Percentiles rank a stretch among this genome's conserved stretches.
Evolutionary conservation across 30 jellyfish, hydroid and myxozoan genomes (phyloP).

Genomic region (Aurelia coerulea): DNA sequence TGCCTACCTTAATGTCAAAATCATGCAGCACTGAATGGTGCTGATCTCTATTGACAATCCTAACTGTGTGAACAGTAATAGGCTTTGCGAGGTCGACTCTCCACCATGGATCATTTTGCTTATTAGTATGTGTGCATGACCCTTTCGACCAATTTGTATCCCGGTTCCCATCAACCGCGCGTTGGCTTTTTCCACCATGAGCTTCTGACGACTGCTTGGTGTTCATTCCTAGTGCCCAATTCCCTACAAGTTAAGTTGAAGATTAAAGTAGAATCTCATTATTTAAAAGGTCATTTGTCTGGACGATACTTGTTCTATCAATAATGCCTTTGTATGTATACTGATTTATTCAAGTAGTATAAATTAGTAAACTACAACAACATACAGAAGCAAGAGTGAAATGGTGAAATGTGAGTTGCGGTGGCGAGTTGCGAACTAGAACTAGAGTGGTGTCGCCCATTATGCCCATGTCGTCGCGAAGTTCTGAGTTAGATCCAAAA

Average conservation of each 20-base stretch:
- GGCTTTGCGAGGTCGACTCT: neutral
- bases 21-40: neutral
- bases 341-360: too few relatives aligned
- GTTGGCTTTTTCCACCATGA: neutral
- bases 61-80: neutral
- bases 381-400: too few relatives aligned
- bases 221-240: neutral
- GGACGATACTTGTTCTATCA: too few relatives aligned
- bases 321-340: too few relatives aligned
- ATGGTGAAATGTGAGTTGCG: too few relatives aligned
- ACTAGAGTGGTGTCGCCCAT: too few relatives aligned
- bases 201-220: neutral
- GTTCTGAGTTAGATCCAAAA: too few relatives aligned
- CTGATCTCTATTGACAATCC: neutral
- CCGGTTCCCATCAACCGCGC: conserved; percentile 18
- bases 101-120: neutral
- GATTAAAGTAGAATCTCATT: too few relatives aligned
- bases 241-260: neutral
- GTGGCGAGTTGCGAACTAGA: too few relatives aligned
- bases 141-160: neutral
- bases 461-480: too few relatives aligned
- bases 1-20: neutral
- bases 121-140: neutral
- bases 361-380: too few relatives aligned
- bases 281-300: too few relatives aligned